Base-by-base conservation (phyloP, 2,797 vertebrate species). In the Carapus acus region DNA sequence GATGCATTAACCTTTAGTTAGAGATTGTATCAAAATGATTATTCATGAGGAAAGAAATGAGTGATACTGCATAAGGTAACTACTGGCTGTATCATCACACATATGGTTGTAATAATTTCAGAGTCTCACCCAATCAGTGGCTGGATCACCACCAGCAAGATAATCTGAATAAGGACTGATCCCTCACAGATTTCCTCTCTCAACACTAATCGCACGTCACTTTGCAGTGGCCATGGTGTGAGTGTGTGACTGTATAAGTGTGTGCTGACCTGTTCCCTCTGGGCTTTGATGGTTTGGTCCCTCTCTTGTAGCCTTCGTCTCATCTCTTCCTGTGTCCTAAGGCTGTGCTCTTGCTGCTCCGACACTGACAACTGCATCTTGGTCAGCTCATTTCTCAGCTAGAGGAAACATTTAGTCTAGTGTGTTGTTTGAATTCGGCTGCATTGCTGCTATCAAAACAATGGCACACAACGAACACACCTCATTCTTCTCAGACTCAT, bases 401-500 rank as follows among this genome's bases (percentile, higher is more conserved):
- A 63, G 15, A 51, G 7, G 41, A 44, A 4, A 36, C n/a, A n/a
- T n/a, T 0, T 0, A 5, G 18, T 20, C 18, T 39, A 29, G 11
- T 9, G 24, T 27, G 24, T 27, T 27, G 24, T 27, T 5, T 5
- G 4, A 27, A 5, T 27, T 4, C 12, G n/a, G n/a, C 15, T 34
- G 45, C 1, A 23, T 38, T 12, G 24, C 9, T 27, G 24, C 24
- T 27, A 5, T 4, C 9, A 9, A 27, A 5, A 23, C 7, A 6
- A 27, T 7, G 4, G 43, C 21, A 42, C 1, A 36, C 21, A 20
- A 42, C 17, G 31, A 9, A 31, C 40, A 6, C 65, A 94, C 93
- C 87, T 87, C 72, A 15, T 81, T 84, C 61, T 90, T 95, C 71
- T 95, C 93, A 46, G 78, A 83, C 45, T 90, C 85, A 1, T 93